Base-by-base conservation (phyloP, 35 echinoderm and acorn worm genomes). In the Heliocidaris tuberculata region DNA sequence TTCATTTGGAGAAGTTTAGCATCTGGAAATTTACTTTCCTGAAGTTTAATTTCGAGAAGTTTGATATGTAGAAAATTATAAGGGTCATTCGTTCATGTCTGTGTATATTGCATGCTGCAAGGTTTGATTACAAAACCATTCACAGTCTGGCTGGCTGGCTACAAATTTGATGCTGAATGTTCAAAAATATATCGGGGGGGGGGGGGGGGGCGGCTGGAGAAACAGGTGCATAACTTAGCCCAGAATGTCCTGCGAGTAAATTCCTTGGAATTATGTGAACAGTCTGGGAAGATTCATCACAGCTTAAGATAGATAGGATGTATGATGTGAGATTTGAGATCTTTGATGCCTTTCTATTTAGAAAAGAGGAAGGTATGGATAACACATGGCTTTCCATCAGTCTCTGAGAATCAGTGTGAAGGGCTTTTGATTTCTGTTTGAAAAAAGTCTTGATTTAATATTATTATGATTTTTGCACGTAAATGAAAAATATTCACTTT, bases 221-320 rank as follows among this genome's bases (percentile, higher is more conserved):
- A 78, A 78, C 65, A 78, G 65, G 65, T 78, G 65, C 65, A 78
- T 78, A 78, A 78, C 65, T 78, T 78, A 78, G 27, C 65, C 65
- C 65, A 78, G 65, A 78, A 78, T 78, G n/a, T 78, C 65, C 65
- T 78, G 65, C n/a, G 65, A n/a, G 65, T 27, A 78, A 78, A 78
- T 78, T 78, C 65, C 17, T 78, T 78, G 65, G 65, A 78, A 78
- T 78, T 78, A 78, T n/a, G 17, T 78, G 65, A 78, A 78, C 65
- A 5, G 65, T n/a, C 65, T 78, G 21, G 6, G 65, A 27, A 78
- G 65, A 78, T 78, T 78, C 65, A 78, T 78, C 65, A 78, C 6
- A 19, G 65, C 65, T 78, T n/a, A n/a, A 78, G 27, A 78, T 7
- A 78, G 65, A 78, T 78, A 78, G 2, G 21, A 78, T 78, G 65